Conservation (phyloP, 2,888 invertebrate genomes). For the Incurvaria masculella region DNA sequence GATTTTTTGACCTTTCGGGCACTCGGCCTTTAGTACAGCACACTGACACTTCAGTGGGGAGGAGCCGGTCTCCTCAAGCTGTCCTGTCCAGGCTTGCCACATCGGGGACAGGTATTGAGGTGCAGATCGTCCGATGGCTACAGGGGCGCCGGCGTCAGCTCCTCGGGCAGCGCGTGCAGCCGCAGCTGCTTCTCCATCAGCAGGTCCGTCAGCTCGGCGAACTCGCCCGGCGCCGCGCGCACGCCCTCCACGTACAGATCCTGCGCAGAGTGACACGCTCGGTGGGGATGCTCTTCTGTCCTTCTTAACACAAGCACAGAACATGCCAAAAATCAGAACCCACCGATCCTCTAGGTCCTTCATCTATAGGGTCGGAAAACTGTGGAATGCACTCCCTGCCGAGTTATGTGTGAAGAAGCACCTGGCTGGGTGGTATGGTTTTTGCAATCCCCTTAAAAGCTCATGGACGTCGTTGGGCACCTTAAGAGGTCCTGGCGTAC, state of each 20-base stretch:
- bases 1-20: not conserved
- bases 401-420: no score
- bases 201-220: constrained; percentile 68
- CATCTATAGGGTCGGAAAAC: no score
- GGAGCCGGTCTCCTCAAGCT: not conserved
- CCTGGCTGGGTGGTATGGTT: no score
- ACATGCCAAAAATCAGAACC: no score
- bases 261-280: no score
- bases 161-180: constrained; percentile 72
- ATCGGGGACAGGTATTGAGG: not conserved
- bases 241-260: constrained; percentile 29
- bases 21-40: not conserved
- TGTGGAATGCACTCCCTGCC: no score
- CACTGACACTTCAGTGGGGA: not conserved
- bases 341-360: no score
- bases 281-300: no score
- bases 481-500: no score
- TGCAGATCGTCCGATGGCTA: constrained; percentile 26
- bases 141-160: constrained; percentile 57
- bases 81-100: not conserved
- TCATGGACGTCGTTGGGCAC: no score
- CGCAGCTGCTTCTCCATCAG: constrained; percentile 72
- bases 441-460: no score
- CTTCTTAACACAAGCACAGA: no score
- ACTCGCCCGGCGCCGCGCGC: constrained; percentile 45